Evolutionary conservation across 2,888 invertebrate species (phyloP).

Genomic region (Iselma pallidipennis): DNA sequence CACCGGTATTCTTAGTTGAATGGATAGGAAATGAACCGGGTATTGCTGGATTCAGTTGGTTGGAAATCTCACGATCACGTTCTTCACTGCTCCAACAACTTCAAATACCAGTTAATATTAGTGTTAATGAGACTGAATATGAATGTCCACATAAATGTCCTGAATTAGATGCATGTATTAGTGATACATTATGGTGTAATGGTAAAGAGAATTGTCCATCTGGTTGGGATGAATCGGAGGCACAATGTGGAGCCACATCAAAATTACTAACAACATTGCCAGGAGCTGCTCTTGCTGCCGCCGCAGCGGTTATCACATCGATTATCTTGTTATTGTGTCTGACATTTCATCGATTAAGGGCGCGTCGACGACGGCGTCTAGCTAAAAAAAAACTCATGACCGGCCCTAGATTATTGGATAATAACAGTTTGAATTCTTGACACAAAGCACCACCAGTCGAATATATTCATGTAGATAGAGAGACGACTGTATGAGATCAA

Average conservation of each 20-base stretch:
- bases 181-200: conserved; percentile 75
- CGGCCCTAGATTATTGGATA: conserved; percentile 68
- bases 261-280: conserved; percentile 60
- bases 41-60: conserved; percentile 76
- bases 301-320: conserved; percentile 62
- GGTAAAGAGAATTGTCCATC: conserved; percentile 69
- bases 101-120: conserved; percentile 57
- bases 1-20: conserved; percentile 67
- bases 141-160: conserved; percentile 70
- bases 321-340: conserved; percentile 63
- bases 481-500: conserved; percentile 82
- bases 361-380: conserved; percentile 59
- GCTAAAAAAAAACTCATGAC: conserved; percentile 59
- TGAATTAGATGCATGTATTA: conserved; percentile 78
- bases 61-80: conserved; percentile 71
- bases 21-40: conserved; percentile 76
- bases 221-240: conserved; percentile 72
- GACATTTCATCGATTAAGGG: conserved; percentile 62
- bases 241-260: conserved; percentile 65
- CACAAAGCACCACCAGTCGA: conserved; percentile 88
- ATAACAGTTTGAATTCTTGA: conserved; percentile 76
- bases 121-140: conserved; percentile 60
- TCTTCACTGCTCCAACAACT: conserved; percentile 65
- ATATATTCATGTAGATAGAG: conserved; percentile 90
- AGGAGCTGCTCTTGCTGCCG: conserved; percentile 63